These are phyloP conservation scores for Drosophila malerkotliana DNA, from an alignment of 1,140 invertebrate species.

Conservation along the genomic window DNA sequence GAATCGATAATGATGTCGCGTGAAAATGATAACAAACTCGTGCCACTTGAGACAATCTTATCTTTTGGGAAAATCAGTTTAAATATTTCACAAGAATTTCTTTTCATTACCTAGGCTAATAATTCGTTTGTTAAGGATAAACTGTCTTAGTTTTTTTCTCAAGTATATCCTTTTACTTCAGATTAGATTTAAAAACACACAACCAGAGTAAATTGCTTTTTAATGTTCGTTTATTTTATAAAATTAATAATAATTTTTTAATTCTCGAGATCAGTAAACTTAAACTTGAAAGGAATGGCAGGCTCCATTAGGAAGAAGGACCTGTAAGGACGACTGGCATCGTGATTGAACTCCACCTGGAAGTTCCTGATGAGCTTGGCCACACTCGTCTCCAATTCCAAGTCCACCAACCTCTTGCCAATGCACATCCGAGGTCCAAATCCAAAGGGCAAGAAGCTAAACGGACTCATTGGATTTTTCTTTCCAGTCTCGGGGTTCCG, in stretches of 20 bases:
- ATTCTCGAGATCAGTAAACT: constrained; percentile 60
- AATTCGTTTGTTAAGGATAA: no score
- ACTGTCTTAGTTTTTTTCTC: no score
- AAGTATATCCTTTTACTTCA: no score
- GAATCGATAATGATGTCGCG: not conserved
- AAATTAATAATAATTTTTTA: constrained; percentile 48
- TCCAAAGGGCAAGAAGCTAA: constrained; percentile 85
- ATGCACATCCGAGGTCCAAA: constrained; percentile 86
- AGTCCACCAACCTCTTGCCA: constrained; percentile 88
- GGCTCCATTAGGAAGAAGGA: constrained; percentile 57
- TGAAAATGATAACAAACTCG: no score
- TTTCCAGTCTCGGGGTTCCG: constrained; percentile 78
- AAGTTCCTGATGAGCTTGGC: constrained; percentile 86
- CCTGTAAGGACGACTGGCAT: constrained; percentile 52
- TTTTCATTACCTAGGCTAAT: no score
- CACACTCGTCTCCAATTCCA: constrained; percentile 88
- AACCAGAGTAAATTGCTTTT: constrained; percentile 74
- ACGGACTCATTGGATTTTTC: constrained; percentile 45
- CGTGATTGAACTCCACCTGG: constrained; percentile 85
- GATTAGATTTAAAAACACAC: no score
- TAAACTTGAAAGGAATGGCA: constrained; percentile 56
- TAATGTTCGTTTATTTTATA: constrained; percentile 44
- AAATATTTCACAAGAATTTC: no score
- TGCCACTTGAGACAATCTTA: no score
- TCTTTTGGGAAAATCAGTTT: no score